phyloP scores from a whole-genome alignment of 1,140 invertebrate genomes.

The Lordiphosa collinella region DNA sequence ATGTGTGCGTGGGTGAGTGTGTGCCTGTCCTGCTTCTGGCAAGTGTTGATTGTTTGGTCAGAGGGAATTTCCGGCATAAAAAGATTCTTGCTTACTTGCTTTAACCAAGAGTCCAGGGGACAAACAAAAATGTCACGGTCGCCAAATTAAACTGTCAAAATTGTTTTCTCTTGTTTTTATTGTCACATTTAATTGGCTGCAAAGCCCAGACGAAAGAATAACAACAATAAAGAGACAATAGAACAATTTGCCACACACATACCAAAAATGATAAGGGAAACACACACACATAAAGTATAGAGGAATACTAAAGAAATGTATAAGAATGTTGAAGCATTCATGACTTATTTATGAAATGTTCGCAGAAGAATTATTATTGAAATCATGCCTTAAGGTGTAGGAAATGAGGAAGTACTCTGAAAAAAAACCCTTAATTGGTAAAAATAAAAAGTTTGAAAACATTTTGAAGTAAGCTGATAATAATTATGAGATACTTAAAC shows the following conservation, averaged over 20 bases:
- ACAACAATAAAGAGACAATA: background rate
- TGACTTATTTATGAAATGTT: no score
- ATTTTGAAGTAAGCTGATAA: no score
- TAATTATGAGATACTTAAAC: no score
- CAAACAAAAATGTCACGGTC: constrained; percentile 23
- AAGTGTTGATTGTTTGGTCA: constrained; percentile 63
- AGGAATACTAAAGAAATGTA: no score
- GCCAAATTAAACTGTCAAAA: constrained; percentile 47
- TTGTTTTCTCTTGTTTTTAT: constrained; percentile 18
- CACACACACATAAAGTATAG: no score
- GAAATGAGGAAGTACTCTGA: no score
- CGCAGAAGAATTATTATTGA: no score
- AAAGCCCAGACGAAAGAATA: background rate
- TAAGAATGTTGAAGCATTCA: no score
- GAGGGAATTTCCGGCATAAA: constrained; percentile 50
- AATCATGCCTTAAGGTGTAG: no score
- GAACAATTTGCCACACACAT: background rate
- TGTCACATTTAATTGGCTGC: constrained; percentile 34
- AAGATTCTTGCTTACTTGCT: constrained; percentile 19
- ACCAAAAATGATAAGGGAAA: no score
- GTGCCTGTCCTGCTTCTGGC: constrained; percentile 16
- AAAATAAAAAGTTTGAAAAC: no score
- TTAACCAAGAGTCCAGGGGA: constrained; percentile 7
- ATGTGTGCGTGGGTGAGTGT: constrained; percentile 8
- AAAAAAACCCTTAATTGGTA: no score